Conservation (phyloP, 2,113 vertebrate species). For the Pedionomus torquatus region DNA sequence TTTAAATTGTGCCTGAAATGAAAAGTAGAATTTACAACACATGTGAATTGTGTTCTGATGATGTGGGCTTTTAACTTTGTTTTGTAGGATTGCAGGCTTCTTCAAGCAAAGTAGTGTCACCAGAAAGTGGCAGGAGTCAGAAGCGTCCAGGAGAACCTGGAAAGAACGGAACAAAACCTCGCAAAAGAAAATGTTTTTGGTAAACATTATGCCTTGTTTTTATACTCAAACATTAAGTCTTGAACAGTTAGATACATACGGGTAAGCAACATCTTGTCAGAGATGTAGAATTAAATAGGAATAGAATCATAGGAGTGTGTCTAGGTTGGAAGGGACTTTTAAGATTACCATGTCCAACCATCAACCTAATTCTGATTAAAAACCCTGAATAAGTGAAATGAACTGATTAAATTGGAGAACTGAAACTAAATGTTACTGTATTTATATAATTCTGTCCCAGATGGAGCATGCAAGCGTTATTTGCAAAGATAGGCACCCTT, state of each 20-base stretch:
- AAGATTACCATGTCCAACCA: no score
- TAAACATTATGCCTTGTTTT: slow-evolving; percentile 46
- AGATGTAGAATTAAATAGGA: not conserved
- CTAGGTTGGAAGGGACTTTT: no score
- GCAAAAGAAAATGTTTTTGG: slow-evolving; percentile 84
- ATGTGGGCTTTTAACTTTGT: not conserved
- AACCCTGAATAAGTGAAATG: not conserved
- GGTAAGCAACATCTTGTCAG: not conserved
- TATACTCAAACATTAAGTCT: not conserved
- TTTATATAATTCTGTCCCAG: not conserved
- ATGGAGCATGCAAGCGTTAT: not conserved
- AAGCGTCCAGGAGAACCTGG: slow-evolving; percentile 72
- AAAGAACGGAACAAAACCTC: slow-evolving; percentile 9
- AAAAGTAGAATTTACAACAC: not conserved
- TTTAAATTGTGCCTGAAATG: not conserved
- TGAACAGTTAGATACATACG: not conserved
- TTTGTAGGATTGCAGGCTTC: slow-evolving; percentile 88
- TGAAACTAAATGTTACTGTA: not conserved
- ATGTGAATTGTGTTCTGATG: accelerated
- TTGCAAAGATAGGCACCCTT: not conserved
- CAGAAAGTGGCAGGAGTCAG: slow-evolving; percentile 47
- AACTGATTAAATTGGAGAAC: not conserved
- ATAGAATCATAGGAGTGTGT: no score
- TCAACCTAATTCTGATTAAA: no score
- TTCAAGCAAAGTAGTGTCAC: slow-evolving; percentile 78